These are phyloP conservation scores for Muschampia plurimacula DNA, from an alignment of 2,888 invertebrate genomes.

Conservation along the genomic window DNA sequence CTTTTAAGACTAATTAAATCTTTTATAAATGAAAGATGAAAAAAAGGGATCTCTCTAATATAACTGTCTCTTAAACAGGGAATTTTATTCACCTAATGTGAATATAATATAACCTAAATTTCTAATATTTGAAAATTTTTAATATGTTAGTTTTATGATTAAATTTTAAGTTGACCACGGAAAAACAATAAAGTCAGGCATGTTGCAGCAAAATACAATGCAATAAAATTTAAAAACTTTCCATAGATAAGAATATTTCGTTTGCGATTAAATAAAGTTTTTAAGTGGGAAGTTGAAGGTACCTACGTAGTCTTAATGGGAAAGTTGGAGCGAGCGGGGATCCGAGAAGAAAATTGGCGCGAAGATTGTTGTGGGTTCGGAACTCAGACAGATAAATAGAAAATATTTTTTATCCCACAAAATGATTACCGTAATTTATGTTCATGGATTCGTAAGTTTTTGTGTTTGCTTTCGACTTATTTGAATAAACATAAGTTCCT, in stretches of 20 bases:
- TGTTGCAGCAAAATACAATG: not conserved
- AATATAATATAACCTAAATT: no score
- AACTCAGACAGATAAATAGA: slow-evolving; percentile 26
- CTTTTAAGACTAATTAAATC: no score
- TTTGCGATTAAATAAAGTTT: slow-evolving; percentile 14
- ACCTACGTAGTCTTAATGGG: slow-evolving; percentile 26
- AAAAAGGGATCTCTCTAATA: no score
- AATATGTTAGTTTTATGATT: no score
- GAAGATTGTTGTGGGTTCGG: slow-evolving; percentile 32
- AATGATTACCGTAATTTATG: slow-evolving; percentile 32
- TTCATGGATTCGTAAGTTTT: slow-evolving; percentile 7
- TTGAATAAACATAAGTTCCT: slow-evolving; percentile 43
- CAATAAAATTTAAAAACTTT: not conserved
- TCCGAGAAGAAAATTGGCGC: slow-evolving; percentile 32
- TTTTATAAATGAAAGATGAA: no score
- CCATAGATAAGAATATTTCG: slow-evolving; percentile 9
- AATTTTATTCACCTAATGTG: no score
- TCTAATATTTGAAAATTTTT: no score
- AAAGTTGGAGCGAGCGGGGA: slow-evolving; percentile 24
- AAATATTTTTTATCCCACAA: slow-evolving; percentile 29
- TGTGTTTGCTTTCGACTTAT: not conserved
- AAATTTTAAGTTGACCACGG: no score
- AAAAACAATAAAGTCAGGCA: no score
- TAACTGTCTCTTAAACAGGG: no score
- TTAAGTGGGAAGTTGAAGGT: slow-evolving; percentile 18